phyloP scores from a whole-genome alignment of 2,797 vertebrate species.

The Brachymystax lenok region DNA sequence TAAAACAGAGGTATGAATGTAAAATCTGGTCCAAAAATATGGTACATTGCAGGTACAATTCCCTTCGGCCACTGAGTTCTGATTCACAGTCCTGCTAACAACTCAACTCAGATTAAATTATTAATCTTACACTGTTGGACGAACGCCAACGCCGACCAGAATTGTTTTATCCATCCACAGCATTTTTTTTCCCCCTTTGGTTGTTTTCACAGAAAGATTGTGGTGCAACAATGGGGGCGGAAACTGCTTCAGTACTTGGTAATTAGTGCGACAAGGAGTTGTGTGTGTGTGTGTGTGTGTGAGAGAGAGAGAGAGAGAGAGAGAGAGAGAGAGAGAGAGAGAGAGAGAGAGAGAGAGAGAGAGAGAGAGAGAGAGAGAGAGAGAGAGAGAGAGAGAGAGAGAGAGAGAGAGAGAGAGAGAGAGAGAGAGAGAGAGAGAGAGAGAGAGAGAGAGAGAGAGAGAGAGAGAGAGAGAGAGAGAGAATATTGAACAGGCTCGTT shows the following conservation, averaged over 20 bases:
- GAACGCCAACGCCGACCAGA: constrained; percentile 20
- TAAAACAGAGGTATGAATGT: constrained; percentile 34
- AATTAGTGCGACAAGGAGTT: constrained; percentile 36
- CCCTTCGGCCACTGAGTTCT: constrained; percentile 35
- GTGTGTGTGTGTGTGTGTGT: neutral
- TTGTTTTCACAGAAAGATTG: constrained; percentile 22
- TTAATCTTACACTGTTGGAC: constrained; percentile 34
- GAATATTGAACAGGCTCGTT: constrained; percentile 19
- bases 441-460: no score
- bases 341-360: no score
- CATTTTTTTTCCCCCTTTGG: constrained; percentile 12
- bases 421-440: no score
- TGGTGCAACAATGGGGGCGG: constrained; percentile 3
- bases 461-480: neutral
- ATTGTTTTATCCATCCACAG: constrained; percentile 33
- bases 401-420: no score
- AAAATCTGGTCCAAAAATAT: constrained; percentile 25
- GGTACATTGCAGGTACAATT: constrained; percentile 35
- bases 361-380: no score
- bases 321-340: no score
- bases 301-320: neutral
- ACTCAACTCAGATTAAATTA: constrained; percentile 33
- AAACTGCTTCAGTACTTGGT: constrained; percentile 22
- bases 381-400: no score
- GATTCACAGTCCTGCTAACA: constrained; percentile 17